Percentiles rank a stretch among this genome's conserved stretches.
phyloP scores from a whole-genome alignment of 2,888 invertebrate genomes.

The Pomacea canaliculata region DNA sequence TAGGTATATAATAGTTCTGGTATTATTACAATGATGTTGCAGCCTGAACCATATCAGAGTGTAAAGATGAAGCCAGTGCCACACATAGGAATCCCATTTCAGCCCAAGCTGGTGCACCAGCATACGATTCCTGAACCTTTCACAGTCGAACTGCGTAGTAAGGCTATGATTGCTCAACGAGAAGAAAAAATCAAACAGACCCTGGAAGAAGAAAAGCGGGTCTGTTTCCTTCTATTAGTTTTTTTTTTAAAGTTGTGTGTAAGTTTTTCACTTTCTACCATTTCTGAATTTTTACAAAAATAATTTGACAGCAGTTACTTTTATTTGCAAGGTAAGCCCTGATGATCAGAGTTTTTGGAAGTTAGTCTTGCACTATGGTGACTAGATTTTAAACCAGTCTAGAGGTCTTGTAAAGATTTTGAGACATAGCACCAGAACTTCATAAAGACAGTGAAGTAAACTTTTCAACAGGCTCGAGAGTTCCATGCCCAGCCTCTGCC shows the following conservation, averaged over 20 bases:
- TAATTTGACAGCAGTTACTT: background rate
- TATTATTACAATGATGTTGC: too few relatives aligned
- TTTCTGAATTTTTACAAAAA: too few relatives aligned
- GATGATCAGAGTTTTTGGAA: too few relatives aligned
- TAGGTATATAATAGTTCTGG: too few relatives aligned
- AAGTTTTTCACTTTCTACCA: background rate
- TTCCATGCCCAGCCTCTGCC: slow-evolving; percentile 82
- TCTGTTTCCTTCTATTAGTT: slow-evolving; percentile 26
- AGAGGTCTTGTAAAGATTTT: too few relatives aligned
- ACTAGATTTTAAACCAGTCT: too few relatives aligned
- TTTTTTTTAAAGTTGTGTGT: background rate
- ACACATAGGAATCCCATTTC: slow-evolving; percentile 59
- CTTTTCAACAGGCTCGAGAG: slow-evolving; percentile 72
- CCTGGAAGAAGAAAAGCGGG: slow-evolving; percentile 63
- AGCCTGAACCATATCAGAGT: too few relatives aligned
- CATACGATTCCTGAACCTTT: slow-evolving; percentile 73
- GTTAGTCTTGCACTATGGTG: too few relatives aligned
- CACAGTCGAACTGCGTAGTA: slow-evolving; percentile 79
- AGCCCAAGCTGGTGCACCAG: slow-evolving; percentile 56
- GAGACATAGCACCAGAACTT: too few relatives aligned
- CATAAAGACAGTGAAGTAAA: too few relatives aligned
- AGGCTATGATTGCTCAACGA: slow-evolving; percentile 74
- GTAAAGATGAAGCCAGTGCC: slow-evolving; percentile 47
- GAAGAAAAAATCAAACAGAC: slow-evolving; percentile 76
- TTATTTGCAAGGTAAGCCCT: slow-evolving; percentile 55